Evolutionary conservation across 2,888 invertebrate genomes (phyloP).

Genomic region (Zhengitettix transpicula): DNA sequence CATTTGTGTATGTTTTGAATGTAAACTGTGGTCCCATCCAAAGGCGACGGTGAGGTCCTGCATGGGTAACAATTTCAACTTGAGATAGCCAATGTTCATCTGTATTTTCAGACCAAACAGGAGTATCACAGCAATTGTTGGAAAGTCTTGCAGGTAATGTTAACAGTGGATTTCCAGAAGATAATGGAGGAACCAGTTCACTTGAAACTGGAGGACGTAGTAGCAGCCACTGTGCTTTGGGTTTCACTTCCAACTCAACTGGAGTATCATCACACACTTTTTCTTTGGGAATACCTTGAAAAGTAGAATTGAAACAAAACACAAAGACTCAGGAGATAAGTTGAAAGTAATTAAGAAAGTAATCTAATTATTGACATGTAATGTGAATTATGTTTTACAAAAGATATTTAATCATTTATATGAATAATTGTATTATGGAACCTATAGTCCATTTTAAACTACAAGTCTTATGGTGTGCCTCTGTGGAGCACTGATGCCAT

Average conservation of each 20-base stretch:
- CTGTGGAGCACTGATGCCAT: too few relatives aligned
- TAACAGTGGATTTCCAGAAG: constrained; percentile 48
- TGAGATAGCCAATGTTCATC: constrained; percentile 88
- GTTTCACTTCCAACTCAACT: constrained; percentile 70
- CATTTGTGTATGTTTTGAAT: constrained; percentile 78
- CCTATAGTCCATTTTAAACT: too few relatives aligned
- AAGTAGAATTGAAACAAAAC: background rate
- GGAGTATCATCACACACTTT: constrained; percentile 72
- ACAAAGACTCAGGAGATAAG: too few relatives aligned
- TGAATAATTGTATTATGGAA: too few relatives aligned
- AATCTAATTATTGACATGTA: too few relatives aligned
- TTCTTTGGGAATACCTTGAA: constrained; percentile 56
- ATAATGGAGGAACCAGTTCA: constrained; percentile 63
- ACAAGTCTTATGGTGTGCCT: too few relatives aligned
- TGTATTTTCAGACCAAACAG: constrained; percentile 20
- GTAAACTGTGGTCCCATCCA: constrained; percentile 99
- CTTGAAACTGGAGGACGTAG: constrained; percentile 40
- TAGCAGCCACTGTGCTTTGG: constrained; percentile 81
- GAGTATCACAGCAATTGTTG: constrained; percentile 10
- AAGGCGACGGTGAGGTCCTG: constrained; percentile 82
- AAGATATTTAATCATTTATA: too few relatives aligned
- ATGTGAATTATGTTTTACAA: too few relatives aligned
- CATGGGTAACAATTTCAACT: constrained; percentile 94
- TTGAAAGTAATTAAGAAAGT: too few relatives aligned
- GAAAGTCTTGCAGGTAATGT: constrained; percentile 19